A percentile compares a stretch with the other conserved stretches of the same genome.
Evolutionary conservation across 2,888 invertebrate genomes (phyloP).

Genomic region (Agrypnus murinus): DNA sequence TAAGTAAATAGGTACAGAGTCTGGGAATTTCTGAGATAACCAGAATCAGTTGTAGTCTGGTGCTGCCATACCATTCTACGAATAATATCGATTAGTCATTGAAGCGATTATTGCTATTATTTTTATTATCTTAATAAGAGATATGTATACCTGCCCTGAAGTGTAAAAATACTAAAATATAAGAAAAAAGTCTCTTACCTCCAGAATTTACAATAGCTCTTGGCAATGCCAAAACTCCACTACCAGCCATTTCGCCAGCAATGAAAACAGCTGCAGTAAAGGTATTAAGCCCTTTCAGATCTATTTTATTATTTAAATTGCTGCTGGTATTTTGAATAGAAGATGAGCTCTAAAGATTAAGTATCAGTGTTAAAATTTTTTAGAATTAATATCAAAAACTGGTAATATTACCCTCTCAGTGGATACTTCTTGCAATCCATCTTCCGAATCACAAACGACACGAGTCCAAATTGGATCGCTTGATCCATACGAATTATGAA

Average conservation of each 20-base stretch:
- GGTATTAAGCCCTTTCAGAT: conserved; percentile 68
- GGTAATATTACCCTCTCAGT: conserved; percentile 35
- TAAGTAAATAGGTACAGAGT: no score
- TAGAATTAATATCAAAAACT: background rate
- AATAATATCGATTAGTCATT: no score
- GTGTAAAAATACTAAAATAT: no score
- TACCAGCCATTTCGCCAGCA: conserved; percentile 83
- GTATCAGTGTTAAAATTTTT: no score
- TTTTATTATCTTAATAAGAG: no score
- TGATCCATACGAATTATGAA: conserved; percentile 57
- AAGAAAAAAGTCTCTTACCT: no score
- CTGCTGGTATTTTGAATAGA: background rate
- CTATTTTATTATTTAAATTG: conserved; percentile 9
- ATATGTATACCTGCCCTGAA: no score
- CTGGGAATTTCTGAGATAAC: no score
- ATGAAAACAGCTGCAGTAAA: conserved; percentile 77
- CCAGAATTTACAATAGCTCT: conserved; percentile 79
- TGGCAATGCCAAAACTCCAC: conserved; percentile 82
- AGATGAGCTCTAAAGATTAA: background rate
- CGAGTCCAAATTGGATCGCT: conserved; percentile 66
- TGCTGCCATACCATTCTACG: no score
- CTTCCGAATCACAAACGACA: conserved; percentile 62
- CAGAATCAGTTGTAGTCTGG: no score
- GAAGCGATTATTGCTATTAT: no score
- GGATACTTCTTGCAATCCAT: conserved; percentile 49